Evolutionary conservation across 2,113 vertebrate genomes (phyloP), one percentile per base, ranked within the genome.

Genomic region (Lasiurus borealis): DNA sequence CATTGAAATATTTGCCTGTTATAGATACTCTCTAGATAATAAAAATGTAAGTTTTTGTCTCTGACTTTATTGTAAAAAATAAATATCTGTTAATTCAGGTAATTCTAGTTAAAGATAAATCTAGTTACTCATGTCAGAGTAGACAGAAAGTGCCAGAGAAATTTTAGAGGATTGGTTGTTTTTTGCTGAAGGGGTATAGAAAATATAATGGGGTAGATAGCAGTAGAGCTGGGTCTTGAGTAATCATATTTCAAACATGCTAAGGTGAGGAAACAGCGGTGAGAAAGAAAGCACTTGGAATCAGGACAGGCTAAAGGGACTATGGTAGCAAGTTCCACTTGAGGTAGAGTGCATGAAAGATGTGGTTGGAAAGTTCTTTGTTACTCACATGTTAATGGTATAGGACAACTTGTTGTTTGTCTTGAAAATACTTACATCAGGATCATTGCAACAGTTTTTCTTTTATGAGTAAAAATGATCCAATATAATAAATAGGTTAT

Each of bases 381-480:
- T 80, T 85, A 14, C 6, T 4, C 3, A 90, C 40, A 14, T 87
- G 27, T 62, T 93, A 83, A 68, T 50, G 44, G 9, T 14, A 34
- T 66, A 87, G 34, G 36, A 8, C 18, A 46, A 34, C 50, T 19
- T 36, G 2, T 46, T 89, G 11, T 40, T 91, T 90, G 15, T 80
- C 75, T 80, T 21, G 6, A 36, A 93, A 87, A 92, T 54, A 69
- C 31, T 23, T 50, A 50, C 23, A 83, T n/a, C 29, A 34, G 44
- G 52, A 72, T 76, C 36, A 81, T 92, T 64, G 23, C 36, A 81
- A 31, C 6, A 57, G 3, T 48, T 19, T 85, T 85, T 95, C n/a
- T 88, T 52, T 93, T 82, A 44, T 85, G 36, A 89, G 36, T 44
- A 75, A 87, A 83, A 93, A 25, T 75, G 34, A 80, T 57, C 7